Base-by-base conservation (phyloP, 2,113 vertebrate genomes). In the Indicator indicator region DNA sequence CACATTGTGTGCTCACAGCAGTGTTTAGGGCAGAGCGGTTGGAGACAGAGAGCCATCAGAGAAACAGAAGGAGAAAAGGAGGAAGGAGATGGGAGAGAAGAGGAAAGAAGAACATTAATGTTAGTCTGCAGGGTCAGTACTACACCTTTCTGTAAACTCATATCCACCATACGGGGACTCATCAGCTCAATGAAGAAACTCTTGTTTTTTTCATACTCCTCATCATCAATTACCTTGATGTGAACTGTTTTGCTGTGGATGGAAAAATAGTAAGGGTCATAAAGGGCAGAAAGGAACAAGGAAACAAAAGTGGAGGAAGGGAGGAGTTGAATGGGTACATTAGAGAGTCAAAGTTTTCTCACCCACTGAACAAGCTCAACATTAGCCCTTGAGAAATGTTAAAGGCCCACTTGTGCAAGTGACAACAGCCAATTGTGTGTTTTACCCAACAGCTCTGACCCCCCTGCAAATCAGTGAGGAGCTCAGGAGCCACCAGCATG, bases 111-210 rank as follows among this genome's bases (percentile, higher is more conserved):
- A 97, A 86, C 64, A 68, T 97, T 97, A 96, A 95, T 69, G 95
- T 97, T 97, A 98, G 97, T 97, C 96, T 97, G 97, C 96, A 97
- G 97, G 97, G 96, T 96, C 95, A 97, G 98, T 98, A 98, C 98
- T 98, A 98, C 98, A 98, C 98, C 98, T 98, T 98, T 98, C 97
- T 98, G 98, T 97, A 98, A 98, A 98, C 98, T 98, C 98, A 98
- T 98, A 98, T 98, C 98, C 98, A 98, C 97, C 98, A 98, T 97
- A 97, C 96, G 97, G 96, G 98, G 98, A 83, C 96, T 98, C 97
- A 97, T 97, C 98, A 98, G 97, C 98, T 98, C 98, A 98, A 98
- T 97, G 98, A 98, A 97, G 98, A 98, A 98, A 98, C 96, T 98
- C 98, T 98, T 98, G 98, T 96, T 98, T 98, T 98, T 98, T 95